phyloP scores from a whole-genome alignment of 2,797 vertebrate genomes.

The Tokudaia muenninki region DNA sequence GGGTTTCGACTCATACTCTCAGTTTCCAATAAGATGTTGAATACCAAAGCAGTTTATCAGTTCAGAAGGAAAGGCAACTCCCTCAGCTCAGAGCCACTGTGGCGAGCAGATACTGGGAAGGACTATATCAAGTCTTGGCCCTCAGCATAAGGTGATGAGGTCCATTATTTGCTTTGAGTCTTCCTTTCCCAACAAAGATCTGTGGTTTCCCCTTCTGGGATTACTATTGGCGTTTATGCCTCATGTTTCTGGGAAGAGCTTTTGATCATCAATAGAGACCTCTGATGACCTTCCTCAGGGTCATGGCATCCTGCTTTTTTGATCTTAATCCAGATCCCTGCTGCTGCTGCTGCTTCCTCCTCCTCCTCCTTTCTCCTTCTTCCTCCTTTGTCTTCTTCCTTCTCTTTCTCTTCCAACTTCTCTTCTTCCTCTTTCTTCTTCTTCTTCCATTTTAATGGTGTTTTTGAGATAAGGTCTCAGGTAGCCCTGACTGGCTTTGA shows the following conservation, averaged over 20 bases:
- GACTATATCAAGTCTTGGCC: neutral
- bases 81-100: neutral
- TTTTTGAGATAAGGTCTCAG: neutral
- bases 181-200: neutral
- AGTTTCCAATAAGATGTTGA: neutral
- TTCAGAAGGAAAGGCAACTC: neutral
- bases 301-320: neutral
- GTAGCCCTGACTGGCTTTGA: neutral
- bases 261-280: neutral
- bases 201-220: neutral
- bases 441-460: neutral
- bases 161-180: neutral
- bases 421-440: neutral
- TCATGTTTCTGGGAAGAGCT: neutral
- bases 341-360: neutral
- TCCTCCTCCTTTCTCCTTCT: neutral
- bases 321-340: neutral
- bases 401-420: neutral
- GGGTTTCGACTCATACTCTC: neutral
- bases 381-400: neutral
- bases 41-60: neutral
- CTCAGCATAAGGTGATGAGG: rapidly evolving
- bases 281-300: neutral
- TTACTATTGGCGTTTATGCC: neutral
- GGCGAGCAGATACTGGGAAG: rapidly evolving